Evolutionary conservation across 2,888 invertebrate genomes (phyloP).

Genomic region (Anoncus sp.): DNA sequence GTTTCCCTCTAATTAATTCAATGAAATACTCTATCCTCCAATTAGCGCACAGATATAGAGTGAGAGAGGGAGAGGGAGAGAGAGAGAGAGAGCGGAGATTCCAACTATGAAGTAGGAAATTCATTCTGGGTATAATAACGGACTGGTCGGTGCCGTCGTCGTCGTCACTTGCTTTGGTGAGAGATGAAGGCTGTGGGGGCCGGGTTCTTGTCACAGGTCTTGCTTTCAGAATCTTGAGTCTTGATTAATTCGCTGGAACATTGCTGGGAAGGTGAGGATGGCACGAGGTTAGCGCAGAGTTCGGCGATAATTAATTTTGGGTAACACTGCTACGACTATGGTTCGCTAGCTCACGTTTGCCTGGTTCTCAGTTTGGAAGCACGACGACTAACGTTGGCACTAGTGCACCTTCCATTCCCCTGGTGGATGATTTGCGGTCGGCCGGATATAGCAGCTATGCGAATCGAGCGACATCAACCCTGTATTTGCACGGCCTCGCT

Average conservation of each 20-base stretch:
- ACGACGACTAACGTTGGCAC: conserved; percentile 26
- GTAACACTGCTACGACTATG: conserved; percentile 46
- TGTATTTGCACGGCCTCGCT: background rate
- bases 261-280: conserved; percentile 49
- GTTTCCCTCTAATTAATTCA: conserved; percentile 59
- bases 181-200: conserved; percentile 46
- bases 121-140: conserved; percentile 57
- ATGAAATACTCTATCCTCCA: conserved; percentile 61
- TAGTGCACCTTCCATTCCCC: conserved; percentile 43
- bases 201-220: conserved; percentile 50
- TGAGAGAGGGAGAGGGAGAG: background rate
- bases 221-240: conserved; percentile 61
- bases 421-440: conserved; percentile 32
- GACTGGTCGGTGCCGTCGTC: conserved; percentile 45
- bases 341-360: conserved; percentile 46
- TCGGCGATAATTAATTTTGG: conserved; percentile 63
- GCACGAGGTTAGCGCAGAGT: conserved; percentile 44
- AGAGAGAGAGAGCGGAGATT: conserved; percentile 14
- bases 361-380: conserved; percentile 30
- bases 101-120: conserved; percentile 46
- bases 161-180: conserved; percentile 24
- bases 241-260: conserved; percentile 63
- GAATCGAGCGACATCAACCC: conserved; percentile 18
- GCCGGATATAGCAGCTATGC: conserved; percentile 10
- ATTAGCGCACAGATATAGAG: conserved; percentile 50